phyloP scores from a whole-genome alignment of 2,113 vertebrate genomes.

The Charadrius vociferus region DNA sequence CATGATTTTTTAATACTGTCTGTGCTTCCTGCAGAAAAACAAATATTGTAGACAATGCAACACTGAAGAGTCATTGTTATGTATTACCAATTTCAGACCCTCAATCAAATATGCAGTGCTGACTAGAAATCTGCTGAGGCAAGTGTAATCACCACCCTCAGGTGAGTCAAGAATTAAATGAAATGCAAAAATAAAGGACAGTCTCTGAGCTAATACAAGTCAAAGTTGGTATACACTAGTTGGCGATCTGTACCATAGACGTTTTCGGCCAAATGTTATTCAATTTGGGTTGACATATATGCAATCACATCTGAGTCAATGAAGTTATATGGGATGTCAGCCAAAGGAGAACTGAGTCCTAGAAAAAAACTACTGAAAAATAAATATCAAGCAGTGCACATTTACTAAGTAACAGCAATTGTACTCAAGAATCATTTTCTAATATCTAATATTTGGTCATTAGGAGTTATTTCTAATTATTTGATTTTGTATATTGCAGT shows the following conservation, averaged over 20 bases:
- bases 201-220: background rate
- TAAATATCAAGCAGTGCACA: background rate
- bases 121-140: background rate
- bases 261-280: background rate
- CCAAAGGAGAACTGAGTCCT: background rate
- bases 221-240: background rate
- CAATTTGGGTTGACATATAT: background rate
- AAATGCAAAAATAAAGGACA: background rate
- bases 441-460: background rate
- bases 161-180: background rate
- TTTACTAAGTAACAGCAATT: background rate
- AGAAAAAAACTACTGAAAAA: background rate
- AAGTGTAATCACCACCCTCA: background rate
- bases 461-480: constrained; percentile 5
- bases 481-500: background rate
- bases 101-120: background rate
- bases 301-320: background rate
- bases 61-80: background rate
- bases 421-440: background rate
- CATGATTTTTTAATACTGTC: background rate
- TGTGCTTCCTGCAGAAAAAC: background rate
- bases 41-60: background rate
- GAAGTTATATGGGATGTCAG: background rate
- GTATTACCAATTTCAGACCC: background rate
- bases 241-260: background rate